A percentile compares a stretch with the other conserved stretches of the same genome.
phyloP scores from a whole-genome alignment of 2,888 invertebrate genomes.

The Eupithecia subfuscata region DNA sequence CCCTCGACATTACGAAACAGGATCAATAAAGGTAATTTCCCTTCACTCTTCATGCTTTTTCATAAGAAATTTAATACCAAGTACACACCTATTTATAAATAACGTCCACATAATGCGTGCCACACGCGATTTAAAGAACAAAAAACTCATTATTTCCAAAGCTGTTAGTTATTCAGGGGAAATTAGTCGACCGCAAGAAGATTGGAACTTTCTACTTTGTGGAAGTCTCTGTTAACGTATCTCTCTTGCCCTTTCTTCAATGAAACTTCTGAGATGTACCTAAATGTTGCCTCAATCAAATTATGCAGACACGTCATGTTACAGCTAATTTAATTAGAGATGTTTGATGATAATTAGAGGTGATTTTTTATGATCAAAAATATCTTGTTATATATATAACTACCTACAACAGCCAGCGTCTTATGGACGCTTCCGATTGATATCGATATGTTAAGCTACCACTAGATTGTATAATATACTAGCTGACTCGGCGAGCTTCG shows the following conservation, averaged over 20 bases:
- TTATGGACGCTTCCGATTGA: too few species aligned
- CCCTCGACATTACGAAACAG: background rate
- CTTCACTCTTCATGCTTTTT: conserved; percentile 25
- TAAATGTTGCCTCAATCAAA: background rate
- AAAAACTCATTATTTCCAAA: conserved; percentile 38
- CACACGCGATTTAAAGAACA: conserved; percentile 42
- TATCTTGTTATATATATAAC: too few species aligned
- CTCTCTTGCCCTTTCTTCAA: background rate
- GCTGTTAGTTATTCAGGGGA: conserved; percentile 36
- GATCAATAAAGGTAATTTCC: conserved; percentile 21
- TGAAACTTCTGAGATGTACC: conserved; percentile 1
- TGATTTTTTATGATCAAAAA: background rate
- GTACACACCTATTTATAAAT: conserved; percentile 20
- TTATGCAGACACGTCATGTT: background rate
- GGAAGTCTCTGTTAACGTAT: conserved; percentile 7
- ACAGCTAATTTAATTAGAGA: background rate
- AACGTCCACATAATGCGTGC: conserved; percentile 40
- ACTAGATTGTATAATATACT: too few species aligned
- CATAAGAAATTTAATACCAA: conserved; percentile 25
- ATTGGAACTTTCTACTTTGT: conserved; percentile 26
- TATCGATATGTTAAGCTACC: too few species aligned
- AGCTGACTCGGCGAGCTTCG: too few species aligned
- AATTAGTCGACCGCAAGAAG: conserved; percentile 38
- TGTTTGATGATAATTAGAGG: too few species aligned
- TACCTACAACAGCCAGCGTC: too few species aligned